Evolutionary conservation across 2,888 invertebrate genomes (phyloP).

Genomic region (Apamea crenata): DNA sequence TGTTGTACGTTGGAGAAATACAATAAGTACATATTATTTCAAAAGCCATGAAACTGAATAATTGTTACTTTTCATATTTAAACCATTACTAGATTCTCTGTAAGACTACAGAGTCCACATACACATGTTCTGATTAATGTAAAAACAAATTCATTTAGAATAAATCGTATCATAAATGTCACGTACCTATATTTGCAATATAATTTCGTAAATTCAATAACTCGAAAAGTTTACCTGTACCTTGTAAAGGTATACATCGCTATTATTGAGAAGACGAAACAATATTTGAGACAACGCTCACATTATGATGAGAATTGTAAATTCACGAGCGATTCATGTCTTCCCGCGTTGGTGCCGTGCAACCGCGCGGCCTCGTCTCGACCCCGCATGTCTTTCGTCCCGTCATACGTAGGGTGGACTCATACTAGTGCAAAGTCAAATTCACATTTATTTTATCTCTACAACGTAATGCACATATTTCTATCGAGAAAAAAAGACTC

Average conservation of each 20-base stretch:
- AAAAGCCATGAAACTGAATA: too few species aligned
- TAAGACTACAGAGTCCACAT: not conserved
- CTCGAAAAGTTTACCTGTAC: not conserved
- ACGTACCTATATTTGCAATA: not conserved
- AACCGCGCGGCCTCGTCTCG: not conserved
- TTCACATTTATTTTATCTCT: too few species aligned
- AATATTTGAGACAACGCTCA: conserved; percentile 59
- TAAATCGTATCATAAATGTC: too few species aligned
- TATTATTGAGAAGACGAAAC: conserved; percentile 29
- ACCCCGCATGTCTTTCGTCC: not conserved
- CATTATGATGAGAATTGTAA: conserved; percentile 65
- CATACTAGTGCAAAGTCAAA: not conserved
- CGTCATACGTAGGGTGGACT: not conserved
- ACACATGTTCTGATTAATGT: not conserved
- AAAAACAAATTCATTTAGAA: not conserved
- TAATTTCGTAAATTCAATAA: not conserved
- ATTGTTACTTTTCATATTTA: not conserved
- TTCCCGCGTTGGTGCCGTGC: not conserved
- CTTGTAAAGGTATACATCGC: not conserved
- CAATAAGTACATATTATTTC: too few species aligned
- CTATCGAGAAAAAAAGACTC: not conserved
- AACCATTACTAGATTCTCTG: not conserved
- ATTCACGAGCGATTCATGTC: conserved; percentile 53
- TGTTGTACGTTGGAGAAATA: too few species aligned
- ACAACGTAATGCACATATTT: not conserved